These are phyloP conservation scores for Columba livia DNA, from an alignment of 2,113 vertebrate genomes.

Conservation along the genomic window DNA sequence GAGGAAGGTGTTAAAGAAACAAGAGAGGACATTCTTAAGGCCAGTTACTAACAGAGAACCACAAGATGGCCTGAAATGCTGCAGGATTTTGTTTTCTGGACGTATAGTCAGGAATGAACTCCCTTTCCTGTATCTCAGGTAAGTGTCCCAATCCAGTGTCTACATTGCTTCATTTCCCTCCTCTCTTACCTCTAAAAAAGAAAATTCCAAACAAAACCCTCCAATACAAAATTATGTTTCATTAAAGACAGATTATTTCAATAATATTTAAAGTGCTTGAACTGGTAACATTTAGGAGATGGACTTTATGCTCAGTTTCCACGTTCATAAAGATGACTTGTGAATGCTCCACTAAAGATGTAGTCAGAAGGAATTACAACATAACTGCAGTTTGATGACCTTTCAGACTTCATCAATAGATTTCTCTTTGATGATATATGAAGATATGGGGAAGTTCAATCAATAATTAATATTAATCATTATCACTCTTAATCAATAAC, in stretches of 20 bases:
- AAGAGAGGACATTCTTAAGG: neutral
- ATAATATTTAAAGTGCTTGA: neutral
- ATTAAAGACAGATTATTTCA: neutral
- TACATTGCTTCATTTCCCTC: neutral
- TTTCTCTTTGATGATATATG: conserved; percentile 3
- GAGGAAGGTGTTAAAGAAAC: neutral
- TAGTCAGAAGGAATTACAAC: neutral
- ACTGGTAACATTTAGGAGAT: neutral
- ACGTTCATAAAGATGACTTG: neutral
- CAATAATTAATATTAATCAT: conserved; percentile 55
- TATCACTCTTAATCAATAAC: conserved; percentile 40
- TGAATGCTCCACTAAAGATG: neutral
- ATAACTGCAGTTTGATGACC: neutral
- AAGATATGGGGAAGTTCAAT: conserved; percentile 37
- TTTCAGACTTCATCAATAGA: conserved; percentile 42
- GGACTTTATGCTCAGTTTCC: neutral
- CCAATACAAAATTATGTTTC: neutral
- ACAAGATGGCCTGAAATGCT: neutral
- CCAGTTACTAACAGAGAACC: neutral
- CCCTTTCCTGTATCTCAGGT: neutral
- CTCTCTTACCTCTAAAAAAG: neutral
- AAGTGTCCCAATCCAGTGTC: neutral
- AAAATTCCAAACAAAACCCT: neutral
- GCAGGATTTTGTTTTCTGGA: neutral
- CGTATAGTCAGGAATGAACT: neutral